phyloP scores from a whole-genome alignment of 2,888 invertebrate species.

The Spisula solida region DNA sequence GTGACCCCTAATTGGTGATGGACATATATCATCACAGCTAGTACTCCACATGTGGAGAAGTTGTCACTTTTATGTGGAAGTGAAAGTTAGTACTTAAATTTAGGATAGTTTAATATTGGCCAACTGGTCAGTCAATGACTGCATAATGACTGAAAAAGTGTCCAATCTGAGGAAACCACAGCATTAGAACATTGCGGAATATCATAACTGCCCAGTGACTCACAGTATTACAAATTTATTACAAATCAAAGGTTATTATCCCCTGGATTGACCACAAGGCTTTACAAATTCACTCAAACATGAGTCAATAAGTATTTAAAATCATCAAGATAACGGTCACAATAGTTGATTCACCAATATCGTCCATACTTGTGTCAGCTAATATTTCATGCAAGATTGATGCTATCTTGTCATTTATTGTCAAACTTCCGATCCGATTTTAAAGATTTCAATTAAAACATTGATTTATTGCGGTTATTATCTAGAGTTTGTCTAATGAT shows the following conservation, averaged over 20 bases:
- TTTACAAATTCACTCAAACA: neutral
- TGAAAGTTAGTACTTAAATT: too few relatives aligned
- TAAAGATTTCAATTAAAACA: slow-evolving; percentile 10
- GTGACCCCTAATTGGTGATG: too few relatives aligned
- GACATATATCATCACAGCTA: too few relatives aligned
- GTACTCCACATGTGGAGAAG: too few relatives aligned
- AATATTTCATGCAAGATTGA: neutral
- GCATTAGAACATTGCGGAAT: neutral
- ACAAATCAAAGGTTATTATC: neutral
- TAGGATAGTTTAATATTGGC: too few relatives aligned
- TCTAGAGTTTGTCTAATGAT: neutral
- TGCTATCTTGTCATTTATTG: slow-evolving; percentile 24
- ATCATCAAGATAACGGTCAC: neutral
- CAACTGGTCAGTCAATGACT: too few relatives aligned
- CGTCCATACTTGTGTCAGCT: neutral
- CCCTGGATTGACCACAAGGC: neutral
- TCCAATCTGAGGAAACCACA: neutral
- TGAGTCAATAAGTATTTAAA: slow-evolving; percentile 20
- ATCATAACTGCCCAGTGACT: neutral
- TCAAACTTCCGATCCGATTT: neutral
- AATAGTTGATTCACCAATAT: neutral
- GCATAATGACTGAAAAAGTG: too few relatives aligned
- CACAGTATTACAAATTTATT: neutral
- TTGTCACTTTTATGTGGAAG: too few relatives aligned
- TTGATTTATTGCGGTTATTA: slow-evolving; percentile 12